Conservation (phyloP, 2,888 invertebrate genomes). For the Cheilosia variabilis region DNA sequence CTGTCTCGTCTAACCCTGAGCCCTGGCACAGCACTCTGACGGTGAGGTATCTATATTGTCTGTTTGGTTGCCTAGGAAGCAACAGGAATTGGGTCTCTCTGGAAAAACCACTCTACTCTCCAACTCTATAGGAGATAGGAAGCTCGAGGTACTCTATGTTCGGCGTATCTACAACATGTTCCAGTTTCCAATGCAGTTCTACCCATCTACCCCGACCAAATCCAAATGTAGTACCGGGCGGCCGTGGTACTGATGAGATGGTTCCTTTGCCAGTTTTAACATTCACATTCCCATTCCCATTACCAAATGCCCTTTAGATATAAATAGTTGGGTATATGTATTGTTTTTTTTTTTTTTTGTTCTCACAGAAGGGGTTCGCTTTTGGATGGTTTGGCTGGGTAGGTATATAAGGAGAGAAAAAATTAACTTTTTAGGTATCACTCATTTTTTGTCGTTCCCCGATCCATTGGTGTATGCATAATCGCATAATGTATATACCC, state of each 20-base stretch:
- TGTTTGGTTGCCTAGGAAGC: constrained; percentile 48
- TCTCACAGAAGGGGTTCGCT: constrained; percentile 37
- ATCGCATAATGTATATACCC: constrained; percentile 4
- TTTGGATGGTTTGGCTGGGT: constrained; percentile 12
- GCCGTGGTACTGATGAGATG: constrained; percentile 1
- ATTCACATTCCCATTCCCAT: not conserved
- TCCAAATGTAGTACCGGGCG: not conserved
- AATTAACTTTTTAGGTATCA: constrained; percentile 45
- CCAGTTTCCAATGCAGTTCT: constrained; percentile 49
- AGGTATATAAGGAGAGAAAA: constrained; percentile 25
- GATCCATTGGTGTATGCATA: constrained; percentile 35
- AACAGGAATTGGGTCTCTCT: constrained; percentile 56
- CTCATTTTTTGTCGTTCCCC: constrained; percentile 15
- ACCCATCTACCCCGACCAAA: not conserved
- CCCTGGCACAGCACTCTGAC: not conserved
- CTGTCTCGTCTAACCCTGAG: constrained; percentile 20
- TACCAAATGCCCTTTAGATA: constrained; percentile 4
- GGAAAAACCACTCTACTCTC: constrained; percentile 18
- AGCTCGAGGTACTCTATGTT: not conserved
- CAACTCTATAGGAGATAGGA: not conserved
- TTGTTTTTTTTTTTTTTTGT: not conserved
- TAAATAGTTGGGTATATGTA: not conserved
- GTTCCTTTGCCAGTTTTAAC: not conserved
- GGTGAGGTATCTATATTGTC: constrained; percentile 29
- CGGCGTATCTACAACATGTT: constrained; percentile 29